These are phyloP conservation scores for Drosophila mauritiana DNA, from an alignment of 1,140 invertebrate genomes.

Conservation along the genomic window DNA sequence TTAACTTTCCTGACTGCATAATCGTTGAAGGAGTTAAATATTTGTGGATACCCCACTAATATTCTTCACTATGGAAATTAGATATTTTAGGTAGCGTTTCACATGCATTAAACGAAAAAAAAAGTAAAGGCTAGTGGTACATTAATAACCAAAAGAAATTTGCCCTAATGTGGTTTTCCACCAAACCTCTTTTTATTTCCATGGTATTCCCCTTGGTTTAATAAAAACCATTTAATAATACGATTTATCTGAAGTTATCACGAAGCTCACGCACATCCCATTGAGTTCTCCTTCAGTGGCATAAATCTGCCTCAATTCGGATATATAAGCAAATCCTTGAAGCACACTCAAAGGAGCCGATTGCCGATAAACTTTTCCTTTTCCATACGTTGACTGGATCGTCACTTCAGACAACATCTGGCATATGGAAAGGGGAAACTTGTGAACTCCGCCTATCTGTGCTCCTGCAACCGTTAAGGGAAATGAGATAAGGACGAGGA, in stretches of 20 bases:
- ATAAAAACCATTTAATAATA: neutral
- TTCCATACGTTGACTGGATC: neutral
- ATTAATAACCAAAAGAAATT: no score
- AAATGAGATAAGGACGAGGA: slow-evolving; percentile 25
- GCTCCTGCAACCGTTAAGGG: neutral
- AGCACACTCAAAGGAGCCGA: slow-evolving; percentile 7
- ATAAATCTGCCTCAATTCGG: slow-evolving; percentile 8
- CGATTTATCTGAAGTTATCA: neutral
- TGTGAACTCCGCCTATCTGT: slow-evolving; percentile 11
- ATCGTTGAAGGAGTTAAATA: no score
- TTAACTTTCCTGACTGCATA: neutral
- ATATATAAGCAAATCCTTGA: slow-evolving; percentile 4
- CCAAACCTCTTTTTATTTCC: neutral
- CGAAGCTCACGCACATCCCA: neutral
- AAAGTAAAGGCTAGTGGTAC: no score
- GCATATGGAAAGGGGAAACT: slow-evolving; percentile 5
- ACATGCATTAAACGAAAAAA: no score
- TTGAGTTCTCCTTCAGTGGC: neutral
- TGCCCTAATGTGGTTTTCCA: no score
- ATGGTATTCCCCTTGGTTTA: neutral
- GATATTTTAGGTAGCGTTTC: no score
- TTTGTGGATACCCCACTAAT: no score
- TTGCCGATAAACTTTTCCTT: slow-evolving; percentile 15
- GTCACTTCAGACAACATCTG: slow-evolving; percentile 19
- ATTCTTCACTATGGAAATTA: no score